Percentiles rank a stretch among this genome's conserved stretches.
Evolutionary conservation across 2,113 vertebrate genomes (phyloP).

Genomic region (Chelonoidis abingdonii): DNA sequence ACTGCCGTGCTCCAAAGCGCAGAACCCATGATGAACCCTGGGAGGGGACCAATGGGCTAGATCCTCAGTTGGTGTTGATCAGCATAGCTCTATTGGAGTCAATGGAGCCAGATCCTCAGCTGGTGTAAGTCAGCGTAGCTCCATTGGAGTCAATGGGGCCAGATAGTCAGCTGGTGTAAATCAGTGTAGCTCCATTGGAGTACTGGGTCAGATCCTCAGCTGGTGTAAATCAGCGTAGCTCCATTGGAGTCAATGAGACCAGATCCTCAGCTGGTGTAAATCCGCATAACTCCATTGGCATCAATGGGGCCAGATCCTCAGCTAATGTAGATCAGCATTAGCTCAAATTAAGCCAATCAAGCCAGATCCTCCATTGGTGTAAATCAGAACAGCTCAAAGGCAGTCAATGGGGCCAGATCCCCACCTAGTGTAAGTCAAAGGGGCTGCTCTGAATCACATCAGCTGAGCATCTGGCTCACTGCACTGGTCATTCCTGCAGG

Average conservation of each 20-base stretch:
- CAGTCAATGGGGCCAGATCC: neutral
- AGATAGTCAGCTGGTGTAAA: too few species aligned
- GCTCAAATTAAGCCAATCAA: too few species aligned
- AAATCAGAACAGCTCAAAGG: neutral
- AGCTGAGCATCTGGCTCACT: neutral
- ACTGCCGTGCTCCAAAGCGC: rapidly evolving
- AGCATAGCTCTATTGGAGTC: too few species aligned
- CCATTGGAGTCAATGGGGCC: too few species aligned
- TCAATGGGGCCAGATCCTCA: neutral
- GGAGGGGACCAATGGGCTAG: neutral
- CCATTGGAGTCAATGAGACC: neutral
- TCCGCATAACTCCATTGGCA: too few species aligned
- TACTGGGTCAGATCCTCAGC: neutral
- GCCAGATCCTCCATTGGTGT: neutral
- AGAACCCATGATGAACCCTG: neutral
- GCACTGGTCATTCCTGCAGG: neutral
- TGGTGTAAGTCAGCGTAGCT: too few species aligned
- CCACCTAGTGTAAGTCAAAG: neutral
- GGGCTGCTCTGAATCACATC: neutral
- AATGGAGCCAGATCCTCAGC: too few species aligned
- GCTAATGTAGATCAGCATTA: neutral
- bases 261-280: neutral
- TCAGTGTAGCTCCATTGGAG: too few species aligned
- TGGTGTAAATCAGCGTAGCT: neutral
- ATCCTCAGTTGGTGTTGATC: too few species aligned